phyloP scores from a whole-genome alignment of 1,140 invertebrate species.

The Drosophila jambulina region DNA sequence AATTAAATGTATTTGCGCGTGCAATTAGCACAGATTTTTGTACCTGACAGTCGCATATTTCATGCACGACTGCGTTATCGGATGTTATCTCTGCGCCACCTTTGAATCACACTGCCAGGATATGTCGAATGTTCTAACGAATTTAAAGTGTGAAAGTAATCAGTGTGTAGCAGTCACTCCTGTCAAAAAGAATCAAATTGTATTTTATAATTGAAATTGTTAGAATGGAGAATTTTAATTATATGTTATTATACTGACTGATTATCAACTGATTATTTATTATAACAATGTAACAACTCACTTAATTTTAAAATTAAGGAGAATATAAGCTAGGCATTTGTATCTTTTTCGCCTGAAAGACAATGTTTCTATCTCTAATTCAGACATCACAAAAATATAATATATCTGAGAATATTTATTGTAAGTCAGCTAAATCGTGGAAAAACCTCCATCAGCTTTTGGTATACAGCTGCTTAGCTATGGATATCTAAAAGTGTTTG shows the following conservation, averaged over 20 bases:
- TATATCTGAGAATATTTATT: background rate
- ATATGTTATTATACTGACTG: background rate
- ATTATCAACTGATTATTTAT: background rate
- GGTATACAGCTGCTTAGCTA: background rate
- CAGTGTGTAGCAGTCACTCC: background rate
- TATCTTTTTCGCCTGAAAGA: background rate
- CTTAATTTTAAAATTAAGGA: background rate
- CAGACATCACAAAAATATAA: no score
- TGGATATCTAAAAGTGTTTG: background rate
- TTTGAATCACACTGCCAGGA: background rate
- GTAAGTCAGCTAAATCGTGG: background rate
- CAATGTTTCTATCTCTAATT: background rate
- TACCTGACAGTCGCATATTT: conserved; percentile 22
- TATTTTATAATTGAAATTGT: background rate
- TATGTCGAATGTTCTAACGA: conserved; percentile 4
- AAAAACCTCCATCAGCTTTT: background rate
- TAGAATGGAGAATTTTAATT: background rate
- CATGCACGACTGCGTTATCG: conserved; percentile 9
- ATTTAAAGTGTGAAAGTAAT: conserved; percentile 9
- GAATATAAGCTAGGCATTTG: background rate
- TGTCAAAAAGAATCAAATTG: background rate
- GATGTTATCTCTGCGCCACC: conserved; percentile 22
- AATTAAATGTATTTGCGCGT: conserved; percentile 35
- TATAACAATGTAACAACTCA: background rate
- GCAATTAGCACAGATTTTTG: conserved; percentile 36